Base-by-base conservation (phyloP, 2,113 vertebrate genomes). In the Spea multiplicata region DNA sequence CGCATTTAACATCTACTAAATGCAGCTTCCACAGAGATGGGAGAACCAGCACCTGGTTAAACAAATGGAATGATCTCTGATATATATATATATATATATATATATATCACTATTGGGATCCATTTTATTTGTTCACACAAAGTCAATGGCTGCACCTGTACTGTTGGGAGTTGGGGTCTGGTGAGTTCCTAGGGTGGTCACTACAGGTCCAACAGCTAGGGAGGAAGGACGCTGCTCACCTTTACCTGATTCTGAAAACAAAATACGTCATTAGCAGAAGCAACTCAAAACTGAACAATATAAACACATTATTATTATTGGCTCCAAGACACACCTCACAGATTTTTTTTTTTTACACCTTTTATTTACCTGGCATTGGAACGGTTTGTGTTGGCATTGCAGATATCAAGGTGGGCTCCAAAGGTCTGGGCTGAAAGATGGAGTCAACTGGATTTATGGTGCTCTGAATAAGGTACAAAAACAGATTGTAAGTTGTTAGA, bases 381-480 rank as follows among this genome's bases (percentile, higher is more conserved):
- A 93, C 94, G 14, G 93, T 94, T 85, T 98, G 97, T 77, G 96
- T 97, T 90, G 97, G 97, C 97, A 99, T 99, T 3, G 93, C 85
- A 90, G 85, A 92, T 89, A 93, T 90, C 88, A 93, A 93, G 17
- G 92, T 82, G 1, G 90, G 87, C 77, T 96, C 96, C 92, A 97
- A 89, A 82, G 94, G 91, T 81, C 86, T 91, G 83, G 96, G 95
- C 83, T 96, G 97, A 83, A 93, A 98, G 55, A 98, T 91, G 76
- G 96, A 96, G 93, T 99, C 97, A 88, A 99, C 95, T 0, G 97
- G 97, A 90, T 99, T 99, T 82, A 99, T 99, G 86, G 97, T 98
- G 91, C 97, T 99, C 97, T 99, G 85, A 12, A 8, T 30, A 86
- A 59, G 62, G 13, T 2, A 59, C 55, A 53, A 64, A 59, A 76